Evolutionary conservation across 2,888 invertebrate species (phyloP).

Genomic region (Germaria angustata): DNA sequence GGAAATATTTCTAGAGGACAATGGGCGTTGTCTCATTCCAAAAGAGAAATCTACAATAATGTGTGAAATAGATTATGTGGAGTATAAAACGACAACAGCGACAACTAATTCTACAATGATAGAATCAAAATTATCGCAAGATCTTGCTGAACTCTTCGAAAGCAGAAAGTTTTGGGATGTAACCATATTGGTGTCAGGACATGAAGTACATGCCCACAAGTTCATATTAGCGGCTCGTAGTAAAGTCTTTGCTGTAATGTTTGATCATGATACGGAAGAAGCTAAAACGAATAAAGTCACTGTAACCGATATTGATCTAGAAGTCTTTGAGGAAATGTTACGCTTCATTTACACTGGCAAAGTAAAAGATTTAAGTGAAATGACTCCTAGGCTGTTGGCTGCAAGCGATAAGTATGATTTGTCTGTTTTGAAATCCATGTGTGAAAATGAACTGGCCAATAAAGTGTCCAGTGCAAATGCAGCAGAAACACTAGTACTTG

Average conservation of each 20-base stretch:
- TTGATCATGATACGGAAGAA: conserved; percentile 99
- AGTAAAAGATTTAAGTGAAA: conserved; percentile 99
- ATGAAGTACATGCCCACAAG: conserved; percentile 97
- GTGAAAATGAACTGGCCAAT: conserved; percentile 96
- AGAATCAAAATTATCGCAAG: too few relatives aligned
- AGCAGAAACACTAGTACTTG: conserved; percentile 96
- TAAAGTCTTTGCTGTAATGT: conserved; percentile 99
- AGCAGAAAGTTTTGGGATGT: not conserved
- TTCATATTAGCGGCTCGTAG: conserved; percentile 93
- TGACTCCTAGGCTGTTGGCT: conserved; percentile 99
- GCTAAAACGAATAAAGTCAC: conserved; percentile 97
- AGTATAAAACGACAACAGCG: too few relatives aligned
- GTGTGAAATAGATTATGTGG: too few relatives aligned
- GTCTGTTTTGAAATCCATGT: conserved; percentile 98
- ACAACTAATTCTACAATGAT: too few relatives aligned
- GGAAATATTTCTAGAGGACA: too few relatives aligned
- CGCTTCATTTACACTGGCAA: too few relatives aligned
- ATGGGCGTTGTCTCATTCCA: too few relatives aligned
- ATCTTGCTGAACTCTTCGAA: too few relatives aligned
- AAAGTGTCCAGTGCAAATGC: conserved; percentile 97
- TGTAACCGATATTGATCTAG: conserved; percentile 95
- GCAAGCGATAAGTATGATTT: too few relatives aligned
- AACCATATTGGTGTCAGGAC: conserved; percentile 92
- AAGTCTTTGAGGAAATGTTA: conserved; percentile 94
- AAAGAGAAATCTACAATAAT: too few relatives aligned